Evolutionary conservation across 2,888 invertebrate genomes (phyloP).

Genomic region (Andrena minutula): DNA sequence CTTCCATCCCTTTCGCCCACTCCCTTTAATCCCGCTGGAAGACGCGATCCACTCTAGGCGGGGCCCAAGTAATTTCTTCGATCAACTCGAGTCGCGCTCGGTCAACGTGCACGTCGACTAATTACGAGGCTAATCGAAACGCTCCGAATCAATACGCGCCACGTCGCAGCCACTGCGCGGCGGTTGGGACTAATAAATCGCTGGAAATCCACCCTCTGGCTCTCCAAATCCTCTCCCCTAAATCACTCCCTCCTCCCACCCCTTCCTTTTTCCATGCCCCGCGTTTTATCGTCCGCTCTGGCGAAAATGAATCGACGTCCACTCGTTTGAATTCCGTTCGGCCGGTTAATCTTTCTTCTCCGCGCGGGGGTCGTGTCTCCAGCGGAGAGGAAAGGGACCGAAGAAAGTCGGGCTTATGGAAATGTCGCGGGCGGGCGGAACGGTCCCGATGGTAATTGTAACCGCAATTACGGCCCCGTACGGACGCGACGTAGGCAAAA

Average conservation of each 20-base stretch:
- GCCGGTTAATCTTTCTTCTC: too few species aligned
- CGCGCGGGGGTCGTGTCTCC: background rate
- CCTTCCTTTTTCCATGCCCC: background rate
- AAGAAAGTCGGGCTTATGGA: background rate
- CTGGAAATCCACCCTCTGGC: conserved; percentile 24
- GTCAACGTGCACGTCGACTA: conserved; percentile 50
- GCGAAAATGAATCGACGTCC: background rate
- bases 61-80: too few species aligned
- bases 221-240: conserved; percentile 33
- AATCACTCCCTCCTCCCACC: conserved; percentile 4
- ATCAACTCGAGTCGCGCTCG: too few species aligned
- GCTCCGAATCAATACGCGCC: conserved; percentile 71
- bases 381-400: background rate
- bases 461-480: conserved; percentile 29
- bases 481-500: conserved; percentile 39
- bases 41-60: background rate
- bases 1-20: background rate
- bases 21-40: background rate
- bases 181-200: conserved; percentile 43
- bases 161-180: conserved; percentile 36
- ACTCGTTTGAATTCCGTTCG: background rate
- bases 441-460: conserved; percentile 1
- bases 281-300: background rate
- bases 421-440: conserved; percentile 2
- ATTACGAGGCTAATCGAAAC: conserved; percentile 61